Evolutionary conservation across 30 jellyfish, hydroid and myxozoan genomes (phyloP).

Genomic region (Hydractinia echinata): DNA sequence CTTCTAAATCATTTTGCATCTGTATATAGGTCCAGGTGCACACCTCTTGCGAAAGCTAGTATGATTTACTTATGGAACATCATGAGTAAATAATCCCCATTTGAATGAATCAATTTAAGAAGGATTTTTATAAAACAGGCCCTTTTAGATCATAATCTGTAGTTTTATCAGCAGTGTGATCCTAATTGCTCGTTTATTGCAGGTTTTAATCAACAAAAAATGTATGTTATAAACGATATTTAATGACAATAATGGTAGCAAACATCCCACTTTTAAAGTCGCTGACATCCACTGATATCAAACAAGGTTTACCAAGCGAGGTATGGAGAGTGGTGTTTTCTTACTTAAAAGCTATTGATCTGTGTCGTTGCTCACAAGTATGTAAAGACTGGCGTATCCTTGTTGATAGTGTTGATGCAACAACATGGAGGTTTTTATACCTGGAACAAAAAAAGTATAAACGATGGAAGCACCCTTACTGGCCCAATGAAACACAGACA

Average conservation of each 20-base stretch:
- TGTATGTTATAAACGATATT: neutral
- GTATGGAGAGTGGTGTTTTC: conserved; percentile 84
- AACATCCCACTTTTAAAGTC: conserved; percentile 5
- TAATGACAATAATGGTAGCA: conserved; percentile 5
- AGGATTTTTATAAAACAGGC: too few species aligned
- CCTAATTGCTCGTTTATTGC: too few species aligned
- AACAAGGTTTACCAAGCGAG: conserved; percentile 49
- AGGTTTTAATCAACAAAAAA: too few species aligned
- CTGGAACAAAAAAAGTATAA: conserved; percentile 51
- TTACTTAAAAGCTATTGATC: conserved; percentile 51
- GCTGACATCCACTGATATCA: neutral
- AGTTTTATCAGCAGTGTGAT: too few species aligned
- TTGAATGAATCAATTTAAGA: too few species aligned
- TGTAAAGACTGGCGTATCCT: conserved; percentile 72
- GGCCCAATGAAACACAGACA: conserved; percentile 65
- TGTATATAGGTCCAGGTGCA: too few species aligned
- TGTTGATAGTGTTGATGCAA: conserved; percentile 68
- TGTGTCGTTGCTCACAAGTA: conserved; percentile 65
- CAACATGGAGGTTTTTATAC: conserved; percentile 78
- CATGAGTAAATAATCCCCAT: too few species aligned
- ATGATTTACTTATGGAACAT: too few species aligned
- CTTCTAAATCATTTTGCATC: too few species aligned
- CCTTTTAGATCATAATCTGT: too few species aligned
- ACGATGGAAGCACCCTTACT: conserved; percentile 87
- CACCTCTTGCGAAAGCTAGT: too few species aligned